Evolutionary conservation across 2,113 vertebrate species (phyloP), one percentile per base, ranked within the genome.

Genomic region (Carollia perspicillata): DNA sequence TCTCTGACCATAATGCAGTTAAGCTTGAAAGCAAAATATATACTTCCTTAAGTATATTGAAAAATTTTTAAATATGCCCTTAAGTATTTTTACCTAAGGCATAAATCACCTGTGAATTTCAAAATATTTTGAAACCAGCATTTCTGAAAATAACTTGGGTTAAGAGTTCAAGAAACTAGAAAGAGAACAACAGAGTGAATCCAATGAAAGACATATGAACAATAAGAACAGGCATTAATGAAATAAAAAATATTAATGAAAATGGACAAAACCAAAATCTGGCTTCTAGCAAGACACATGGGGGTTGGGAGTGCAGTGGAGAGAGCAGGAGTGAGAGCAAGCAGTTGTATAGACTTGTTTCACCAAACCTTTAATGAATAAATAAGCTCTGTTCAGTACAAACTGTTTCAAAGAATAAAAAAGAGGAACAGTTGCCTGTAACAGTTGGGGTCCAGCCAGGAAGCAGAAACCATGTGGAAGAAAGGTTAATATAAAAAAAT

Each of bases 41-140:
- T 23, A 79, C 22, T 42, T 42, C 26, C 33, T n/a, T 66, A 66
- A 30, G 3, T 35, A 23, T 55, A 28, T 89, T 55, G 8, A 26
- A 65, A 88, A 65, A 44, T 8, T 88, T 84, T 84, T 69, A 81
- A 95, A 69, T 95, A 42, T 35, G 26, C 10, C 9, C 28, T 13
- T 65, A 77, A 75, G 35, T 84, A 66, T 83, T 83, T 83, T 66
- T 22, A 66, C 12, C 58, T 77, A 90, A 75, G 16, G 12, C 16
- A 86, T 75, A 80, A 80, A 60, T 60, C 26, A 85, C 44, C 22
- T 65, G 9, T 84, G 83, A 81, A 68, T 72, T 86, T 81, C 8
- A 92, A 92, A 89, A 74, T 68, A 68, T 92, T 94, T 86, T 91
- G 28, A 88, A 84, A 66, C 17, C 63, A 49, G 8, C 75, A 75